Evolutionary conservation across 1,140 invertebrate species (phyloP).

Genomic region (Carposina sasakii): DNA sequence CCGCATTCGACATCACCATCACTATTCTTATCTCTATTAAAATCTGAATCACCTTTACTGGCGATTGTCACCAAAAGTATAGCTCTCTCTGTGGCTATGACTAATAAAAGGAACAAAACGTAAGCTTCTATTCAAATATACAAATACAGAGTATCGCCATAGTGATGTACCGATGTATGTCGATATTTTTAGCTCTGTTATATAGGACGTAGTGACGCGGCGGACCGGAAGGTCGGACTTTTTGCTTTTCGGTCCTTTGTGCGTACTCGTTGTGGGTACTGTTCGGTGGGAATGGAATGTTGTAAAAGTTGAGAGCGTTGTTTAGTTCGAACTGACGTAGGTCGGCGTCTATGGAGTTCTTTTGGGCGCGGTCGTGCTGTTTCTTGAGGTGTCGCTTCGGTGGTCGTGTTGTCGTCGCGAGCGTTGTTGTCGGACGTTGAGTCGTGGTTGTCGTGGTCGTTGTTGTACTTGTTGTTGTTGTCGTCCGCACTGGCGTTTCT

Average conservation of each 20-base stretch:
- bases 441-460: conserved; percentile 54
- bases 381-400: conserved; percentile 55
- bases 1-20: too few species aligned
- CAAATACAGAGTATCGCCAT: too few species aligned
- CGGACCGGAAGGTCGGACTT: conserved; percentile 53
- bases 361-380: conserved; percentile 38
- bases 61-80: too few species aligned
- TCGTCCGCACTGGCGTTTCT: conserved; percentile 61
- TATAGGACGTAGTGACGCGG: conserved; percentile 48
- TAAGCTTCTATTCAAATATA: too few species aligned
- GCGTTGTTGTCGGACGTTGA: conserved; percentile 33
- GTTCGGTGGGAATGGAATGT: conserved; percentile 35
- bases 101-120: too few species aligned
- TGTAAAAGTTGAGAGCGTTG: conserved; percentile 53
- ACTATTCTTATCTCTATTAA: too few species aligned
- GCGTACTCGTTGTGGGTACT: conserved; percentile 53
- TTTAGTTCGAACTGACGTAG: conserved; percentile 37
- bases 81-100: too few species aligned
- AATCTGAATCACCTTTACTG: too few species aligned
- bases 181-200: conserved; percentile 12
- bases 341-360: conserved; percentile 52
- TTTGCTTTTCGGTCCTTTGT: conserved; percentile 53
- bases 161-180: neutral
- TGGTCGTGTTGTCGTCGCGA: conserved; percentile 36
- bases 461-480: conserved; percentile 55